Base-by-base conservation (phyloP, 1,140 invertebrate species). In the Agrilus planipennis region DNA sequence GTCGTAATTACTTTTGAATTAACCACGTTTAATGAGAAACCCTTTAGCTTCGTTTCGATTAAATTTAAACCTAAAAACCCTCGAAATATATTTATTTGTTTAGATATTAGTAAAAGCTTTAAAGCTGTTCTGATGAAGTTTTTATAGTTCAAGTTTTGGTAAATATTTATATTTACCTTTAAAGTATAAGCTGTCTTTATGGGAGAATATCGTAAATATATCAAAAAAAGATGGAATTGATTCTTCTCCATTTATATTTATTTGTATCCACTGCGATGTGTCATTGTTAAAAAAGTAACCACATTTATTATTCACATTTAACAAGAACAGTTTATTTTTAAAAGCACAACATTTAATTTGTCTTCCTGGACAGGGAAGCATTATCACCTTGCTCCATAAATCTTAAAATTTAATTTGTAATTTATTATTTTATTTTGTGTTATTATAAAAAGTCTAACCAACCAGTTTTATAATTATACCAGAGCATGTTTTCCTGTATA, bases 261-360 rank as follows among this genome's bases (percentile, higher is more conserved):
- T 23, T 17, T 37, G 34, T 12, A 36, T 31, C 28, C 40, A 45
- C 31, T 19, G 11, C 15, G 10, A 17, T 5, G 12, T 9, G 15
- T 36, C 11, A 39, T 44, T 40, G 14, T 45, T 20, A 29, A 47
- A 57, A 28, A 48, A 14, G 39, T 50, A 57, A 3, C 40, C 56
- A 37, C 37, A 42, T 35, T 47, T 50, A 6, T 46, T 19, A n/a
- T 29, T 40, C 14, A 50, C 21, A 30, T 48, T 47, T 11, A 58
- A 29, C 7, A 58, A 29, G 18, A 53, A 46, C 6, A 58, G 36
- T 29, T 53, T 17, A 15, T 45, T 40, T 5, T 47, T 37, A 27
- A 41, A 56, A 16, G 34, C 17, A 34, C 57, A 59, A 43, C 52
- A 57, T 44, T 52, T 55, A 4, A 53, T 29, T 31, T 52, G 44